Percentiles rank a stretch among this genome's conserved stretches.
Evolutionary conservation across 1,140 invertebrate genomes (phyloP).

Genomic region (Philopotamus ludificatus): DNA sequence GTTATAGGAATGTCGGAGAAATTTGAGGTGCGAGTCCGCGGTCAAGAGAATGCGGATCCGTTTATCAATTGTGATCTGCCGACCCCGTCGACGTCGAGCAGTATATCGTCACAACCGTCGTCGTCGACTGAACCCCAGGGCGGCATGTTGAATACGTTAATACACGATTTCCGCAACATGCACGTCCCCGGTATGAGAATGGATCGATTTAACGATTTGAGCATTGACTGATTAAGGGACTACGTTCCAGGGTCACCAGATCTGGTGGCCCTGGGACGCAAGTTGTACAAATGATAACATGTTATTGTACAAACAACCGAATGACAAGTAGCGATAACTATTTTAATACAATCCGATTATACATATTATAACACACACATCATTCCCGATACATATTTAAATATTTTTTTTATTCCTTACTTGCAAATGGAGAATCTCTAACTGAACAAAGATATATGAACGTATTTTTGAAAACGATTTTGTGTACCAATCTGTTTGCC

Average conservation of each 20-base stretch:
- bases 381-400: no score
- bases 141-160: slow-evolving; percentile 54
- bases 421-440: no score
- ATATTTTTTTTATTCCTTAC: no score
- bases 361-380: no score
- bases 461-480: no score
- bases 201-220: slow-evolving; percentile 53
- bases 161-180: slow-evolving; percentile 49
- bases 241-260: slow-evolving; percentile 51
- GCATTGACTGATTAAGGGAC: slow-evolving; percentile 56
- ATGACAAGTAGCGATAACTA: no score
- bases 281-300: slow-evolving; percentile 32
- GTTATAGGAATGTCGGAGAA: slow-evolving; percentile 52
- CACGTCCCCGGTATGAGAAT: slow-evolving; percentile 44
- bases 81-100: slow-evolving; percentile 43
- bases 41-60: no score
- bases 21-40: slow-evolving; percentile 46
- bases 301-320: not conserved
- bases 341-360: no score
- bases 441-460: no score
- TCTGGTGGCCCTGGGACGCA: slow-evolving; percentile 36
- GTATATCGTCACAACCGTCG: slow-evolving; percentile 37
- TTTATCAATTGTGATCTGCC: slow-evolving; percentile 26
- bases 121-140: no score
- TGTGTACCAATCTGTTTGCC: no score